These are phyloP conservation scores for Halcyon chelicuti DNA, from an alignment of 2,797 vertebrate genomes.

Conservation along the genomic window DNA sequence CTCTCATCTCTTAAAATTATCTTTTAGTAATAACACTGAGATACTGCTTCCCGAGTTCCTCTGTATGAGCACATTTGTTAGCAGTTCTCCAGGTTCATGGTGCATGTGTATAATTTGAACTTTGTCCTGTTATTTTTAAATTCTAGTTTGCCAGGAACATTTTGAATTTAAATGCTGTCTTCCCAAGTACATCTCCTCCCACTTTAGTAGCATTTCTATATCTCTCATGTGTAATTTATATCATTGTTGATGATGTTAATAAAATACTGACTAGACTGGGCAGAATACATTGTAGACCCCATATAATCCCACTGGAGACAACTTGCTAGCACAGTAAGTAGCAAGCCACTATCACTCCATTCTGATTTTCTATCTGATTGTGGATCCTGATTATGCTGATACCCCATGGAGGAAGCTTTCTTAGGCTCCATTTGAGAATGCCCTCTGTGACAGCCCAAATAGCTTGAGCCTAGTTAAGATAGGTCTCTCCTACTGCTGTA, in stretches of 20 bases:
- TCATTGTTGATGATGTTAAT: neutral
- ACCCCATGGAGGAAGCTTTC: neutral
- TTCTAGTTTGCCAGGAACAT: neutral
- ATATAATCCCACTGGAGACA: neutral
- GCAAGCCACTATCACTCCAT: neutral
- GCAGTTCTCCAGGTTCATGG: fast-evolving
- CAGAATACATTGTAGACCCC: neutral
- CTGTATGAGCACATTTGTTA: neutral
- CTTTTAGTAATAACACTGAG: neutral
- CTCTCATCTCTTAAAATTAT: neutral
- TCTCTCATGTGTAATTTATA: neutral
- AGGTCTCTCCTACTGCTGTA: neutral
- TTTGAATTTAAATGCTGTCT: neutral
- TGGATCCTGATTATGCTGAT: neutral
- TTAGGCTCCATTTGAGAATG: neutral
- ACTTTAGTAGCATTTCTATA: neutral
- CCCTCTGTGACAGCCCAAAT: neutral
- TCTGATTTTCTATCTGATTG: neutral
- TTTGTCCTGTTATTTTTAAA: neutral
- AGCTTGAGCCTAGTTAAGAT: neutral
- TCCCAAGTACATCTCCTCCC: neutral
- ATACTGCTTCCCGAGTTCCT: neutral
- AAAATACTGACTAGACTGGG: neutral
- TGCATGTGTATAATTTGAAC: neutral
- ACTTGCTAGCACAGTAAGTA: neutral